These are phyloP conservation scores for Drosophila quadrilineata DNA, from an alignment of 1,140 invertebrate genomes.

Conservation along the genomic window DNA sequence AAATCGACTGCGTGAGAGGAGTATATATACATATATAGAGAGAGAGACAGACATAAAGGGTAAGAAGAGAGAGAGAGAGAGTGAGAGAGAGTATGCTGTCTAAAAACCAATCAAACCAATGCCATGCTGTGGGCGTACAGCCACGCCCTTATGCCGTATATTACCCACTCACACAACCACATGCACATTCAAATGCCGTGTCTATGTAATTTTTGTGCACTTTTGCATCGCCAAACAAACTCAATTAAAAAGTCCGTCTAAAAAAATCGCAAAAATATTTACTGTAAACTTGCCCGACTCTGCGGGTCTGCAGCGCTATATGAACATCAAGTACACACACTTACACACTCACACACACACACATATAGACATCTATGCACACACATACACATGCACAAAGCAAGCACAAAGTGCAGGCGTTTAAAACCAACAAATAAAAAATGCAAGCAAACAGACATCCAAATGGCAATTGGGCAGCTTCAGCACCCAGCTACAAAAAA, in stretches of 20 bases:
- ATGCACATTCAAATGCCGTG: constrained; percentile 7
- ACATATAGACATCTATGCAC: constrained; percentile 11
- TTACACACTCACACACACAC: constrained; percentile 10
- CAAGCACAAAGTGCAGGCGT: constrained; percentile 62
- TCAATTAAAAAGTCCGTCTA: constrained; percentile 77
- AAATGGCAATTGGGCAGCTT: constrained; percentile 77
- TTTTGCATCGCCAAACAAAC: constrained; percentile 79
- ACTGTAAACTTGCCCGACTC: constrained; percentile 63
- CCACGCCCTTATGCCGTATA: constrained; percentile 1
- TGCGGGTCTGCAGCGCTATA: constrained; percentile 47
- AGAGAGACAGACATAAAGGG: too few species aligned
- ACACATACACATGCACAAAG: neutral
- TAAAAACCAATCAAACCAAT: constrained; percentile 79
- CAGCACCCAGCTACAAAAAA: constrained; percentile 15
- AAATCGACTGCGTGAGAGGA: too few species aligned
- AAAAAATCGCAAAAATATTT: constrained; percentile 78
- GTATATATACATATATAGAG: too few species aligned
- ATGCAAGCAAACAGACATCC: constrained; percentile 74
- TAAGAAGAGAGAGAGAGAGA: too few species aligned
- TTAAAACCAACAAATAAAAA: constrained; percentile 78
- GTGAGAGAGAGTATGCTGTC: constrained; percentile 27
- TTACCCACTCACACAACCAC: neutral
- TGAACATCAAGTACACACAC: constrained; percentile 52
- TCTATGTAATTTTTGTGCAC: constrained; percentile 77
- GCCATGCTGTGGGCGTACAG: constrained; percentile 30